Evolutionary conservation across 2,113 vertebrate species (phyloP).

Genomic region (Geococcyx californianus): DNA sequence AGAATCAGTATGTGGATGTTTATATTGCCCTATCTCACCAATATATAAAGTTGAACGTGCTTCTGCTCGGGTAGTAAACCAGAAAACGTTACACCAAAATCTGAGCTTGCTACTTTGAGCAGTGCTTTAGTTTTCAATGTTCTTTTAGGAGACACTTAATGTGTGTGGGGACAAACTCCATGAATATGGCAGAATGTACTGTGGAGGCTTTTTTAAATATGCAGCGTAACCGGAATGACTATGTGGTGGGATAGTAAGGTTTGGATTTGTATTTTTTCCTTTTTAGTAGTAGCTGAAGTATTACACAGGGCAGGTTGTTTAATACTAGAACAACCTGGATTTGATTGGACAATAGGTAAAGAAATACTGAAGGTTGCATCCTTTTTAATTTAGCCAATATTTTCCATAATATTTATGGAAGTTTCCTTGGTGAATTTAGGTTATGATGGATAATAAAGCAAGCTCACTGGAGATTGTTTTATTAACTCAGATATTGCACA

Average conservation of each 20-base stretch:
- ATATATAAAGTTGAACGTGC: not conserved
- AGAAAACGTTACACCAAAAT: not conserved
- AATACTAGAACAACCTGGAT: not conserved
- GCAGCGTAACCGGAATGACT: not conserved
- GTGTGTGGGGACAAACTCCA: not conserved
- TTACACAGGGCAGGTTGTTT: not conserved
- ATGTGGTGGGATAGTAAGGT: not conserved
- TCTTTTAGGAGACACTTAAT: not conserved
- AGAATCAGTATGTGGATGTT: not conserved
- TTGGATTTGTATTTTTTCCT: not conserved
- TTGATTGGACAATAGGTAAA: not conserved
- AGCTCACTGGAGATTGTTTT: not conserved
- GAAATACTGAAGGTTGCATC: not conserved
- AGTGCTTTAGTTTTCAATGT: not conserved
- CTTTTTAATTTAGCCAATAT: not conserved
- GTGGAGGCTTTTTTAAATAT: not conserved
- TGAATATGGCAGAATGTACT: not conserved
- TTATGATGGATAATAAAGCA: constrained; percentile 11
- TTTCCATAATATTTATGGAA: constrained; percentile 13
- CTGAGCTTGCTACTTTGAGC: not conserved
- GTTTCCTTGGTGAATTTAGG: constrained; percentile 24
- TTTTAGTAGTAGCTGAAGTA: not conserved
- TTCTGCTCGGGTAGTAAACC: not conserved
- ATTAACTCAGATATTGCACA: not conserved
- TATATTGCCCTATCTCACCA: not conserved